These are phyloP conservation scores for Chymomyza costata DNA, from an alignment of 1,140 invertebrate genomes.

Conservation along the genomic window DNA sequence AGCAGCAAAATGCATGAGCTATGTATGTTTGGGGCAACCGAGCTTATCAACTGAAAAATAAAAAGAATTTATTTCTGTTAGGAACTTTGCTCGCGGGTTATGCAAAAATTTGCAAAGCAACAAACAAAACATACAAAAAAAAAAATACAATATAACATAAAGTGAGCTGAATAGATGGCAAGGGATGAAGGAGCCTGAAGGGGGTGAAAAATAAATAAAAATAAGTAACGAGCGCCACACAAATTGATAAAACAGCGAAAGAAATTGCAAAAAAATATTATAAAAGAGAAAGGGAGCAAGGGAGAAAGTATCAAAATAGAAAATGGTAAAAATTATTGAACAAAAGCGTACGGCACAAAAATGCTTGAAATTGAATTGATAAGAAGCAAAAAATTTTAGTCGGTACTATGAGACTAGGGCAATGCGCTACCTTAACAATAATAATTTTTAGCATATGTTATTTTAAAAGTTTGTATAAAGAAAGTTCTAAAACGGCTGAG, in stretches of 20 bases:
- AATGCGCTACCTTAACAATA: too few species aligned
- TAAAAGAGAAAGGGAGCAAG: slow-evolving; percentile 4
- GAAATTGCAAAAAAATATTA: slow-evolving; percentile 55
- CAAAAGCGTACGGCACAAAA: slow-evolving; percentile 57
- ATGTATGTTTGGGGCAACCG: slow-evolving; percentile 39
- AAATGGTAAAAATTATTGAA: slow-evolving; percentile 48
- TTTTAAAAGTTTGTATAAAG: too few species aligned
- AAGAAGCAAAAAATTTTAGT: slow-evolving; percentile 47
- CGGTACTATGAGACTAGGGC: too few species aligned
- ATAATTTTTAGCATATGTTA: too few species aligned
- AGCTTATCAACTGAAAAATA: slow-evolving; percentile 70
- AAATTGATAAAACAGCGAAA: slow-evolving; percentile 71
- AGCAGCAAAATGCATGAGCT: slow-evolving; percentile 66
- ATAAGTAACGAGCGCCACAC: slow-evolving; percentile 68
- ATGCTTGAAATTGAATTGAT: slow-evolving; percentile 68
- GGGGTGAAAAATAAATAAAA: slow-evolving; percentile 57
- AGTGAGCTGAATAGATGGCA: slow-evolving; percentile 19
- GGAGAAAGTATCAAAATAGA: slow-evolving; percentile 5
- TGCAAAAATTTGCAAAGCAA: slow-evolving; percentile 61
- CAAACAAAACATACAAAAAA: slow-evolving; percentile 11
- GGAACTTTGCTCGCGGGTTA: slow-evolving; percentile 69
- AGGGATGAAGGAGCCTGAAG: neutral
- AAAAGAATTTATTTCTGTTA: slow-evolving; percentile 71
- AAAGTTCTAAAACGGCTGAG: too few species aligned
- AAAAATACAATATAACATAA: neutral